phyloP scores from a whole-genome alignment of 2,113 vertebrate species.

The Corydoras sp. region DNA sequence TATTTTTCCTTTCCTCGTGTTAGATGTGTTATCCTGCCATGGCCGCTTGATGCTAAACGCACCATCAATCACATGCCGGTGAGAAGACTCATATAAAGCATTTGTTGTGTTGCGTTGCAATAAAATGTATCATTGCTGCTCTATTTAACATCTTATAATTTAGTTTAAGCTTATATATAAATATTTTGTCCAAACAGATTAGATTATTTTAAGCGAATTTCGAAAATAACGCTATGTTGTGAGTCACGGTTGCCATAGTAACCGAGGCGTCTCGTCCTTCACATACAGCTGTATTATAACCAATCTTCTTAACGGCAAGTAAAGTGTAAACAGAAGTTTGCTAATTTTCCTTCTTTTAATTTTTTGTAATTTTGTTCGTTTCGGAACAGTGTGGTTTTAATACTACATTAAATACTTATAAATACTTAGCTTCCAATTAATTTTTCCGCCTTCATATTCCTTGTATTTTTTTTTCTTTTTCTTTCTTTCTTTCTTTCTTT shows the following conservation, averaged over 20 bases:
- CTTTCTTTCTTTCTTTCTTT: too few species aligned
- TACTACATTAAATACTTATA: too few species aligned
- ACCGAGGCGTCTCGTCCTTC: not conserved
- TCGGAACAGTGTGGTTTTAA: too few species aligned
- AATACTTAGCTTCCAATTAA: too few species aligned
- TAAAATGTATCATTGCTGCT: not conserved
- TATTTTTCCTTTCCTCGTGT: not conserved
- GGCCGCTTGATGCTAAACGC: not conserved
- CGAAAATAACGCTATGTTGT: constrained; percentile 13
- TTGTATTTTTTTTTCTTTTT: too few species aligned
- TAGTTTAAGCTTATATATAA: too few species aligned
- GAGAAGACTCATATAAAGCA: not conserved
- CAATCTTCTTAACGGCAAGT: too few species aligned
- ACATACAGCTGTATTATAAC: too few species aligned
- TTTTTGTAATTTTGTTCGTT: too few species aligned
- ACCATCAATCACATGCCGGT: constrained; percentile 22
- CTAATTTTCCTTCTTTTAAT: not conserved
- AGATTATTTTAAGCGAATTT: not conserved
- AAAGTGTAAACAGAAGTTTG: not conserved
- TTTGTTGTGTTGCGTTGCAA: not conserved
- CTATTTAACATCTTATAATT: not conserved
- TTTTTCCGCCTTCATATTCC: too few species aligned
- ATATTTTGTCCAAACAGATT: too few species aligned
- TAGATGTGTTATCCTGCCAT: not conserved
- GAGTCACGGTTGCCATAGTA: constrained; percentile 34